Conservation (phyloP, 1,140 invertebrate genomes). For the Stenopsyche tienmushanensis region DNA sequence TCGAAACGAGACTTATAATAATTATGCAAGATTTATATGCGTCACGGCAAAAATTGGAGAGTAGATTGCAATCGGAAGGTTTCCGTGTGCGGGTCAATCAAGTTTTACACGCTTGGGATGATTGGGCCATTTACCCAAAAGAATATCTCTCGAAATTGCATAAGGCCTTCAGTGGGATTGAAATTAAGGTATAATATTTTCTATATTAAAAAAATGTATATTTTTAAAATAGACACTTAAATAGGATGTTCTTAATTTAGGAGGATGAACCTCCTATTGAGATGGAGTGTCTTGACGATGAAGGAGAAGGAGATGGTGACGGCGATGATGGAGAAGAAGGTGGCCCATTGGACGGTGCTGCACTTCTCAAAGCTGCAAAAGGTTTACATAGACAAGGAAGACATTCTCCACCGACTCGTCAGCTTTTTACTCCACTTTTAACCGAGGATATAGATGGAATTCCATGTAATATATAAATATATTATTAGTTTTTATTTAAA, state of each 20-base stretch:
- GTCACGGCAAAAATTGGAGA: constrained; percentile 78
- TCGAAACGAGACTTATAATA: constrained; percentile 82
- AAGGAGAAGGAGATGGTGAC: constrained; percentile 48
- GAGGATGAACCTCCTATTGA: constrained; percentile 18
- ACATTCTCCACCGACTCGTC: constrained; percentile 46
- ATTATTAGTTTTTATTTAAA: constrained; percentile 1
- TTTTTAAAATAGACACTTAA: background rate
- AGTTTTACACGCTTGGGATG: constrained; percentile 96
- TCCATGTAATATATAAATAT: constrained; percentile 59
- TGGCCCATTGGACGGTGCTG: constrained; percentile 80
- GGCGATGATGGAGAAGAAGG: constrained; percentile 76
- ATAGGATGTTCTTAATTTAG: constrained; percentile 12
- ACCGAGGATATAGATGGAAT: constrained; percentile 74
- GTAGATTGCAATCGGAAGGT: constrained; percentile 91
- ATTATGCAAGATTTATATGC: constrained; percentile 85
- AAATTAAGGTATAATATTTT: constrained; percentile 26
- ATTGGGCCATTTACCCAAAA: constrained; percentile 95
- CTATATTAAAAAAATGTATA: no score
- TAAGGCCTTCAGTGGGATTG: constrained; percentile 82
- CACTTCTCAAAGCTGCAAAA: constrained; percentile 67
- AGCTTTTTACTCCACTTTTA: constrained; percentile 6
- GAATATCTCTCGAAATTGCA: constrained; percentile 90
- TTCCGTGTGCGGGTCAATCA: constrained; percentile 94
- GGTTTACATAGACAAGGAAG: constrained; percentile 54
- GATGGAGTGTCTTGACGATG: constrained; percentile 18